Evolutionary conservation across 2,113 vertebrate genomes (phyloP), one percentile per base, ranked within the genome.

Genomic region (Lichenostomus cassidix): DNA sequence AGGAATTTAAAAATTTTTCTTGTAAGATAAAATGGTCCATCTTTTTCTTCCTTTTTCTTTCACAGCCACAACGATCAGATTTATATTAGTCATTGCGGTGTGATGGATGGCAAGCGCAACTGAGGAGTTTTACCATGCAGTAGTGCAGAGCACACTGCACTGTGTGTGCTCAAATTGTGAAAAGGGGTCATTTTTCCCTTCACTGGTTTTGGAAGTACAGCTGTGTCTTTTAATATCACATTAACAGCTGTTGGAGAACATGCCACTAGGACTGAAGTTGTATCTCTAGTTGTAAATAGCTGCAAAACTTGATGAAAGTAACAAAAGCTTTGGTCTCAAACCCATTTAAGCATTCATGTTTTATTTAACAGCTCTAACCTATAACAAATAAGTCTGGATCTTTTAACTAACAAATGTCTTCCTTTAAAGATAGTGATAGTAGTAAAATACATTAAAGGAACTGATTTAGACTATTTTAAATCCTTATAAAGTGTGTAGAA

Each of bases 91-190:
- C 19, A 64, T 9, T 37, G 20, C 4, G 19, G 28, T 2, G 12
- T 62, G 52, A 77, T 27, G 12, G 41, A 41, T 14, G 18, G 12
- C 3, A 31, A 0, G 0, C 4, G 7, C 17, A 77, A 64, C 1
- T 29, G 35, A 41, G 11, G 27, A 60, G 15, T 11, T 62, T 39
- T 44, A 70, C 44, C 29, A 13, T 11, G 14, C 21, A n/a, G 25
- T 35, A 81, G 39, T 39, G 39, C 39, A 39, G 10, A 39, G 39
- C 39, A 39, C 42, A 42, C 13, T 42, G 42, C n/a, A 69, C 15
- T 64, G 15, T 33, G 28, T 55, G 35, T 56, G 15, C 41, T 75
- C 13, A 25, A 31, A 44, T 25, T 46, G 13, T 29, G 41, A 53
- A 70, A 68, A 82, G 23, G 5, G 6, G 10, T 4, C 11, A 14